Percentiles rank a stretch among this genome's conserved stretches.
Evolutionary conservation across 2,888 invertebrate species (phyloP).

Genomic region (Drymonia ruficornis): DNA sequence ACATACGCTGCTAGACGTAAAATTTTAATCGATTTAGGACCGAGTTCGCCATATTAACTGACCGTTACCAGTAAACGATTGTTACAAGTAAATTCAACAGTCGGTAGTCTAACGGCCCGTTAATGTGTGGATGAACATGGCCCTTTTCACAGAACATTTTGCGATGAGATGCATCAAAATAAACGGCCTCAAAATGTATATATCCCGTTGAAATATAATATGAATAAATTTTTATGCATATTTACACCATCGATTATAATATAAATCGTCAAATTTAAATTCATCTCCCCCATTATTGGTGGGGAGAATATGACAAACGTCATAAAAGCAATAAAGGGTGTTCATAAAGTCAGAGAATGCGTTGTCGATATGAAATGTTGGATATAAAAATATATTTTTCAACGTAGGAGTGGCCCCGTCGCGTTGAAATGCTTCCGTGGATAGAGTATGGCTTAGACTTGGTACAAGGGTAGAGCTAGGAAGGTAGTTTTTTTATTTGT

Average conservation of each 20-base stretch:
- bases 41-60: no score
- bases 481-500: not conserved
- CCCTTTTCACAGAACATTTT: no score
- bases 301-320: constrained; percentile 58
- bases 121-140: no score
- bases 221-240: constrained; percentile 18
- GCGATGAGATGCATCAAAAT: no score
- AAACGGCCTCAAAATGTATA: no score
- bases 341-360: constrained; percentile 51
- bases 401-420: constrained; percentile 40
- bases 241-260: constrained; percentile 60
- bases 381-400: constrained; percentile 47
- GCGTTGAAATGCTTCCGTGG: constrained; percentile 16
- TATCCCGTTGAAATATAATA: not conserved
- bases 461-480: not conserved
- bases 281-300: constrained; percentile 42
- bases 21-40: no score
- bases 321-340: constrained; percentile 61
- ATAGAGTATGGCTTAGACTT: not conserved
- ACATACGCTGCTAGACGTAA: no score
- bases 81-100: no score
- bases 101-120: no score
- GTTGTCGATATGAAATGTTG: constrained; percentile 54
- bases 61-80: no score
- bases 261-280: constrained; percentile 62